Evolutionary conservation across 1,140 invertebrate genomes (phyloP).

Genomic region (Babylonia areolata): DNA sequence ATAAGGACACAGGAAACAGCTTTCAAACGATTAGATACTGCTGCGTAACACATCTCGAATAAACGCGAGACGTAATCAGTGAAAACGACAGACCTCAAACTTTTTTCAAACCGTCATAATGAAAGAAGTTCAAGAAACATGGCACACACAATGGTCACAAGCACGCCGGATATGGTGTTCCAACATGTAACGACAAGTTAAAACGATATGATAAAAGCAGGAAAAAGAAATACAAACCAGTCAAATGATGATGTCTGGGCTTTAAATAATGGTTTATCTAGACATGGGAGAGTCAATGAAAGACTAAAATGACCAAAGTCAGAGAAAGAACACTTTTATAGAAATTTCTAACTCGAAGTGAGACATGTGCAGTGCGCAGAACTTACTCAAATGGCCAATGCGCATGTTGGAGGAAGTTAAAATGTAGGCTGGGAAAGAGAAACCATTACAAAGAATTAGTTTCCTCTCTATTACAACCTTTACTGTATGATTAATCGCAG

Average conservation of each 20-base stretch:
- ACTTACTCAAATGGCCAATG: background rate
- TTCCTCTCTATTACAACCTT: too few relatives aligned
- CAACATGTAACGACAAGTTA: constrained; percentile 8
- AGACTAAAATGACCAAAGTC: background rate
- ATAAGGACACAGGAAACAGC: too few relatives aligned
- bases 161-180: background rate
- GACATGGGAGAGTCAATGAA: background rate
- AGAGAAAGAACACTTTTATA: background rate
- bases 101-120: background rate
- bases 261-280: background rate
- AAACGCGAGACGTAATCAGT: too few relatives aligned
- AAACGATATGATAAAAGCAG: background rate
- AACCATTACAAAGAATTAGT: background rate
- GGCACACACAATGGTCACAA: background rate
- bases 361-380: background rate
- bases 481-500: too few relatives aligned
- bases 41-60: too few relatives aligned
- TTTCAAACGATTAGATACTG: too few relatives aligned
- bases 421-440: background rate
- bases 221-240: background rate
- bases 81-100: background rate
- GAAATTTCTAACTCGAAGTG: background rate
- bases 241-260: background rate
- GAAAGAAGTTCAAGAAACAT: background rate
- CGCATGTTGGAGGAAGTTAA: background rate